These are phyloP conservation scores for Bembecia ichneumoniformis DNA, from an alignment of 2,888 invertebrate species.

Conservation along the genomic window DNA sequence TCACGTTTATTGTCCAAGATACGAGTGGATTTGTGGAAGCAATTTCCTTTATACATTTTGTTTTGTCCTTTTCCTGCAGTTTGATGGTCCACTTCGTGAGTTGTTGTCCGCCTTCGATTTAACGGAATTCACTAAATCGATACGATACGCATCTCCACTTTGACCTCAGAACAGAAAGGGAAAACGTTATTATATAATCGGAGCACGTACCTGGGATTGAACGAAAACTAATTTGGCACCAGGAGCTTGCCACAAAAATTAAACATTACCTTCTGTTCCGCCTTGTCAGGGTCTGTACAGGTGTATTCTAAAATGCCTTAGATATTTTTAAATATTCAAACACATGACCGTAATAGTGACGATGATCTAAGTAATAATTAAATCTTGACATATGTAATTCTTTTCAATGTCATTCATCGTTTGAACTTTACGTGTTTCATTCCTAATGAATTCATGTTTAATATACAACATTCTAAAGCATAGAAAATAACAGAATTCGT, in stretches of 20 bases:
- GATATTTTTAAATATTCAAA: no score
- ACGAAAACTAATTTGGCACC: slow-evolving; percentile 61
- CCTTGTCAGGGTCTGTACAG: background rate
- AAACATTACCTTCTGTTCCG: slow-evolving; percentile 24
- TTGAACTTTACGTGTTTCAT: no score
- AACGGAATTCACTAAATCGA: slow-evolving; percentile 51
- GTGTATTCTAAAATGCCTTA: no score
- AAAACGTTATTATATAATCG: slow-evolving; percentile 58
- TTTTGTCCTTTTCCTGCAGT: slow-evolving; percentile 71
- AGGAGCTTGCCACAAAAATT: slow-evolving; percentile 41
- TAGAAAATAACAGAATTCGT: no score
- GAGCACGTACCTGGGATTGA: slow-evolving; percentile 53
- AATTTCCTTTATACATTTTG: slow-evolving; percentile 74
- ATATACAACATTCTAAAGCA: no score
- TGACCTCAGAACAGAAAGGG: slow-evolving; percentile 34
- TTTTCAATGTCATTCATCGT: no score
- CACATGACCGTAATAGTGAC: no score
- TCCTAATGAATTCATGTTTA: no score
- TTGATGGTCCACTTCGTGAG: slow-evolving; percentile 67
- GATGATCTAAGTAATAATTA: no score
- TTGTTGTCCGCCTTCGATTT: slow-evolving; percentile 65
- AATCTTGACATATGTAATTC: no score
- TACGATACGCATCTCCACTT: slow-evolving; percentile 57
- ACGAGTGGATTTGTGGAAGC: slow-evolving; percentile 73
- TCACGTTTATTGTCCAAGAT: slow-evolving; percentile 70